phyloP scores from a whole-genome alignment of 2,113 vertebrate species.

The Nanorana parkeri region DNA sequence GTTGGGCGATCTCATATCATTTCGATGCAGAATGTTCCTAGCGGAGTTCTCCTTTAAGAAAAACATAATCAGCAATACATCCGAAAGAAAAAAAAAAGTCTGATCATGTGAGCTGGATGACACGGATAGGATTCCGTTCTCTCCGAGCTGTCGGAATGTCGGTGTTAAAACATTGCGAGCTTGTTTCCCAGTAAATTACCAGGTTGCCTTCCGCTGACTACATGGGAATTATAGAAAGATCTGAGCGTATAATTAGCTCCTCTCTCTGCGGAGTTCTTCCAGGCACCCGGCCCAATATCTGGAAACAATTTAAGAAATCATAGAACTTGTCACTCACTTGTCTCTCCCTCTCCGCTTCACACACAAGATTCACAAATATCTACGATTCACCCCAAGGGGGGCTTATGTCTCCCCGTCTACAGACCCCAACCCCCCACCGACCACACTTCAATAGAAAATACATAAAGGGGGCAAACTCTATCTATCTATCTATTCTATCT shows the following conservation, averaged over 20 bases:
- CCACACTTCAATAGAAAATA: no score
- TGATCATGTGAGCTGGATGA: no score
- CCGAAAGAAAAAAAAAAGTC: no score
- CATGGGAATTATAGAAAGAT: constrained; percentile 2
- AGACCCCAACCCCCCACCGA: no score
- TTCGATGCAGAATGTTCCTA: no score
- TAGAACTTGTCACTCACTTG: constrained; percentile 1
- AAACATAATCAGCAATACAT: no score
- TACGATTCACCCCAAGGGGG: neutral
- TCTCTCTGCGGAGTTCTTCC: constrained; percentile 4
- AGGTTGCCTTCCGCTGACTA: neutral
- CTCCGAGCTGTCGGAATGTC: neutral
- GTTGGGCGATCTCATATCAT: no score
- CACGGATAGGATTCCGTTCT: no score
- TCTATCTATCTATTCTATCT: no score
- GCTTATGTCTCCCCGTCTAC: neutral
- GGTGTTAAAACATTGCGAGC: neutral
- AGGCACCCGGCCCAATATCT: neutral
- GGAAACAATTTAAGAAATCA: constrained; percentile 1
- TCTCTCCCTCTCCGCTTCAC: neutral
- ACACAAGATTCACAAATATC: neutral
- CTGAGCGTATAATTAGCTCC: neutral
- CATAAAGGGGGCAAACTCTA: no score
- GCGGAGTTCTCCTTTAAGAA: no score
- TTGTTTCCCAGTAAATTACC: neutral